Conservation (phyloP, 1,140 invertebrate species). For the Neomicropteryx cornuta region DNA sequence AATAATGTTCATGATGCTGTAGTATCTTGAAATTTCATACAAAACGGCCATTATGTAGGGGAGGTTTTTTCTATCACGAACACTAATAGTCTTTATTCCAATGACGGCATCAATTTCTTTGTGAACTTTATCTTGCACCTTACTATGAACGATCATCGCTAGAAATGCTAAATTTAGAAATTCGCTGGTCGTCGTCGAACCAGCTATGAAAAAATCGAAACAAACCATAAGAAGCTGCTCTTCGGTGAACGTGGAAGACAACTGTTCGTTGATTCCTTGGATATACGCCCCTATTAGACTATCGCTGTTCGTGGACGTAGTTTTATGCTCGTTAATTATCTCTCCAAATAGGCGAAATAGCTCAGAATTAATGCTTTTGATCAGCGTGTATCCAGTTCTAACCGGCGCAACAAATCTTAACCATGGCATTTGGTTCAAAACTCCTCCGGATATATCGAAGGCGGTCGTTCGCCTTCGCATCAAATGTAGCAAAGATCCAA, state of each 20-base stretch:
- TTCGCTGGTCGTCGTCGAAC: conserved; percentile 48
- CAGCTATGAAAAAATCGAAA: conserved; percentile 51
- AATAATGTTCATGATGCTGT: conserved; percentile 40
- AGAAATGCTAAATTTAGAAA: conserved; percentile 54
- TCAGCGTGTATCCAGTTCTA: conserved; percentile 48
- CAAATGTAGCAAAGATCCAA: conserved; percentile 41
- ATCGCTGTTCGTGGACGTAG: too few relatives aligned
- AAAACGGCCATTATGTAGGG: conserved; percentile 45
- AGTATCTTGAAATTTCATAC: conserved; percentile 42
- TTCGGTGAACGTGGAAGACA: conserved; percentile 43
- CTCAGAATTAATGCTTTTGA: conserved; percentile 43
- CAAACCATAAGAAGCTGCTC: conserved; percentile 47
- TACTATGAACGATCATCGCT: conserved; percentile 44
- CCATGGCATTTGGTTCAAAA: conserved; percentile 51
- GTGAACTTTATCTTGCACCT: conserved; percentile 47
- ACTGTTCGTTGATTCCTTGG: too few relatives aligned
- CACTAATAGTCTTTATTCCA: neutral
- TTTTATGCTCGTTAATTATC: too few relatives aligned
- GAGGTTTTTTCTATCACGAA: conserved; percentile 23
- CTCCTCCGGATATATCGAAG: conserved; percentile 54
- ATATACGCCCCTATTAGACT: too few relatives aligned
- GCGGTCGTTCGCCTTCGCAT: conserved; percentile 43
- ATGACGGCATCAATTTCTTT: conserved; percentile 40
- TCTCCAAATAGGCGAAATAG: too few relatives aligned
- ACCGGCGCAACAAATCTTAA: conserved; percentile 49